These are phyloP conservation scores for Drosophila hawaiiensis DNA, from an alignment of 2,888 invertebrate genomes.

Conservation along the genomic window DNA sequence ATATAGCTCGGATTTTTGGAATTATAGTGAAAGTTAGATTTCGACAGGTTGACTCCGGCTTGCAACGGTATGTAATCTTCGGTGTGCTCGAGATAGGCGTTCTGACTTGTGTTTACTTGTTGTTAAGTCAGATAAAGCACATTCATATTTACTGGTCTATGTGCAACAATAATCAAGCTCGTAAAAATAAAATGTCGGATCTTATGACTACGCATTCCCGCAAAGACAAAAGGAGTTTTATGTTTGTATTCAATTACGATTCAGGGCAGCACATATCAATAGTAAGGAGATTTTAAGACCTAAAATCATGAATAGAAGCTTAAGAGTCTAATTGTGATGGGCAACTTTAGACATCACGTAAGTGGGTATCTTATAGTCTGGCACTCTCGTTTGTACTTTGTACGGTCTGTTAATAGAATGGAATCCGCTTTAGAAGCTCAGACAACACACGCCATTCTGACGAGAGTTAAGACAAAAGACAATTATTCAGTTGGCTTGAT, in stretches of 20 bases:
- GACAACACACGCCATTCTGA: background rate
- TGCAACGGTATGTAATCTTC: background rate
- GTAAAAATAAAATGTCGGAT: background rate
- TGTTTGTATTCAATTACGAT: background rate
- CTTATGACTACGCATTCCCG: background rate
- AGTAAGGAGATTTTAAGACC: background rate
- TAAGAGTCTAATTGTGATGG: background rate
- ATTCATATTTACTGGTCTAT: background rate
- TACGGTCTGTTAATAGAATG: background rate
- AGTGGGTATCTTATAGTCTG: constrained; percentile 4
- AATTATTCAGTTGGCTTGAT: constrained; percentile 30
- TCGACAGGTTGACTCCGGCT: background rate
- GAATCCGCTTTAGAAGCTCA: background rate
- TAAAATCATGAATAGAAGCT: background rate
- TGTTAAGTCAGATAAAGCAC: background rate
- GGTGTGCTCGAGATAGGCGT: background rate
- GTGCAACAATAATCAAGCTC: background rate
- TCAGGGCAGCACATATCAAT: background rate
- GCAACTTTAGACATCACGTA: background rate
- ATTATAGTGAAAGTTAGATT: background rate
- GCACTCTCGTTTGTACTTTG: background rate
- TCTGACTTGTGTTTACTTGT: background rate
- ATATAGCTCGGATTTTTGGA: background rate
- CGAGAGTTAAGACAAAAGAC: constrained; percentile 13
- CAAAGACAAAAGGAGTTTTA: background rate